Base-by-base conservation (phyloP, 1,140 invertebrate genomes). In the Tetramorium parvispinum region DNA sequence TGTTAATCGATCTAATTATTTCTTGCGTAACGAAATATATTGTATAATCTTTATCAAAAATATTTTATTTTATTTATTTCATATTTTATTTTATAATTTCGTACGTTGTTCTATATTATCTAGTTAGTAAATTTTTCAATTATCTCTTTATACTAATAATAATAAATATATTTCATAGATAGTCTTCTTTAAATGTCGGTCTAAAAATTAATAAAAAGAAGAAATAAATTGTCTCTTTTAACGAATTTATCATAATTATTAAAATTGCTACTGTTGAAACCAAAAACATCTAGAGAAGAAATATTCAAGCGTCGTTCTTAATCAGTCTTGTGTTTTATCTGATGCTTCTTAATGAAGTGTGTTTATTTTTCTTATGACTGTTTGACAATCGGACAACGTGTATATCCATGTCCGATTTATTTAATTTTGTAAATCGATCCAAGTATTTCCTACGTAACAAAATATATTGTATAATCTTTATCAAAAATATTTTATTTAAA, bases 321-420 rank as follows among this genome's bases (percentile, higher is more conserved):
- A 82, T 82, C 24, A 18, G 37, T 71, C 37, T 7, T 6, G 18
- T 57, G 37, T 82, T 82, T 82, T 49, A 82, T 71, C 21, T 37
- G 65, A 71, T 71, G 65, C 21, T 57, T 59, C 27, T 13, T 55
- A 57, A 82, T 32, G 13, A 51, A 13, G 27, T 46, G 79, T 46
- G 24, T 83, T 73, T 49, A 32, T 59, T 57, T 37, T 73, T 73
- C 49, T 73, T 37, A 37, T 49, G 13, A 81, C 13, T 21, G 46
- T 46, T 55, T 82, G 13, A 24, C n/a, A 43, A 24, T 27, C 0
- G 3, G n/a, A 10, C 32, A 43, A 59, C 13, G 8, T 66, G 13
- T 21, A 37, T 66, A 40, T 24, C 11, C 13, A 37, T 46, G 7
- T 78, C 3, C 59, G n/a, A 32, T 57, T 73, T 16, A 75, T 37